Conservation (phyloP, 2,113 vertebrate species). For the Oncorhynchus tshawytscha region DNA sequence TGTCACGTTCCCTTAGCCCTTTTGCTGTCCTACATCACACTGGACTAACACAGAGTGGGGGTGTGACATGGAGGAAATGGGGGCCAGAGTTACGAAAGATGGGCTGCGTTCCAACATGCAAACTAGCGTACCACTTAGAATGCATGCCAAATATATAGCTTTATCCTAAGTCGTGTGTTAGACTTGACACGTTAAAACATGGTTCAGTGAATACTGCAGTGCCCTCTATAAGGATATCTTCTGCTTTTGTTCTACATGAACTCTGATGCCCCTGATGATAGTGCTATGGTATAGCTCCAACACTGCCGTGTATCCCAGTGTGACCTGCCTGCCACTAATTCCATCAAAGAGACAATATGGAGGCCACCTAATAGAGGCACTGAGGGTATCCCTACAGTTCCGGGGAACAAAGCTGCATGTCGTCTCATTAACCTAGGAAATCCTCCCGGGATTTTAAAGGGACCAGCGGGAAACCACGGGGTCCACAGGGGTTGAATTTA, state of each 20-base stretch:
- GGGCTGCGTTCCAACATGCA: not conserved
- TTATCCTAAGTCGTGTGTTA: no score
- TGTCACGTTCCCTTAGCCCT: not conserved
- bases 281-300: not conserved
- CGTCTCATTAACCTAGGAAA: conserved; percentile 46
- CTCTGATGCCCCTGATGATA: not conserved
- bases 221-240: no score
- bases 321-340: conserved; percentile 26
- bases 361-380: conserved; percentile 11
- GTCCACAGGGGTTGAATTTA: conserved; percentile 31
- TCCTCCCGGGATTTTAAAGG: conserved; percentile 26
- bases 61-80: no score
- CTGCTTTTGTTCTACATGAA: no score
- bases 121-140: not conserved
- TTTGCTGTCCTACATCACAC: not conserved
- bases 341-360: not conserved
- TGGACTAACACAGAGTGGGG: no score
- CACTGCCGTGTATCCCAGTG: not conserved
- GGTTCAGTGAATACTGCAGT: no score
- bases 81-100: not conserved
- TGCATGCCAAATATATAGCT: no score
- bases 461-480: conserved; percentile 36
- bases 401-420: conserved; percentile 34
- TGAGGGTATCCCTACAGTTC: conserved; percentile 27
- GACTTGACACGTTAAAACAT: no score